phyloP scores from a whole-genome alignment of 2,888 invertebrate genomes.

The Tethea ocularis region DNA sequence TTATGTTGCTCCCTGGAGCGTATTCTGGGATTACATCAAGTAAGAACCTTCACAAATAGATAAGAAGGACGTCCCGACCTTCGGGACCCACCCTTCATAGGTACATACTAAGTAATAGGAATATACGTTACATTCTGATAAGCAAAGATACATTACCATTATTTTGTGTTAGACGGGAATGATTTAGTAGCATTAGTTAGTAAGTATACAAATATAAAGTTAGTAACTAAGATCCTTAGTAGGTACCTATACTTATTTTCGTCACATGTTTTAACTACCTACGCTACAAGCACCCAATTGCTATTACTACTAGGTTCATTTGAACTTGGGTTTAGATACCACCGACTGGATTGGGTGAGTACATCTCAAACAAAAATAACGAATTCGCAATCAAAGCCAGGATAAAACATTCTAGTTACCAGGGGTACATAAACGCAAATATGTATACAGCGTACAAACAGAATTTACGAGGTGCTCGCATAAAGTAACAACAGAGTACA shows the following conservation, averaged over 20 bases:
- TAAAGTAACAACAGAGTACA: constrained; percentile 22
- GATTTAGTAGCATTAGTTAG: too few species aligned
- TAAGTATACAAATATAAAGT: too few species aligned
- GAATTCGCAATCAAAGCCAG: background rate
- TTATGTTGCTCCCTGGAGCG: constrained; percentile 11
- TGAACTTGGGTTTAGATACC: too few species aligned
- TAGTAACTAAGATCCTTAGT: too few species aligned
- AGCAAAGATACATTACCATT: background rate
- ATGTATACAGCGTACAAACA: background rate
- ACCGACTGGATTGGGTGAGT: background rate
- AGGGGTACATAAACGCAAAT: background rate
- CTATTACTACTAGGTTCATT: too few species aligned
- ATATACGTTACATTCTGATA: background rate
- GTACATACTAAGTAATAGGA: constrained; percentile 5
- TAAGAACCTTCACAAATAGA: background rate
- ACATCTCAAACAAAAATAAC: background rate
- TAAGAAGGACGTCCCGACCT: background rate
- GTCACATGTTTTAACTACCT: too few species aligned
- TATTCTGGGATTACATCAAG: constrained; percentile 10
- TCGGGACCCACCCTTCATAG: constrained; percentile 9
- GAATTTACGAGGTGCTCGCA: constrained; percentile 1
- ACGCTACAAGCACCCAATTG: background rate
- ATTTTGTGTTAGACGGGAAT: background rate
- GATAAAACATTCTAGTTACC: background rate
- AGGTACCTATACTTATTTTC: too few species aligned